Conservation (phyloP, 2,113 vertebrate species). For the Oreochromis aureus region DNA sequence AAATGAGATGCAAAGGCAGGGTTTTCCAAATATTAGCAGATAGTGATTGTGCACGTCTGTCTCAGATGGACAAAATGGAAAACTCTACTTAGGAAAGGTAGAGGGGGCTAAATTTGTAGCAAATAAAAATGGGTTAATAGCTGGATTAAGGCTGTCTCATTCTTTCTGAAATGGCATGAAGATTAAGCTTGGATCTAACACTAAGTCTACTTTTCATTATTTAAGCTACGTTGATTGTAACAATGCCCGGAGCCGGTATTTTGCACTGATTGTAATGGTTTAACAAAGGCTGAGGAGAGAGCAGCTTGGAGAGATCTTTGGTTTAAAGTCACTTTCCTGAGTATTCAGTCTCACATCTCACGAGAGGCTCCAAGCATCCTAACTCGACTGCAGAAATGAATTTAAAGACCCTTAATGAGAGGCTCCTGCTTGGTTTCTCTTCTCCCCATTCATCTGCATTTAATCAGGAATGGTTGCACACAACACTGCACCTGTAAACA, state of each 20-base stretch:
- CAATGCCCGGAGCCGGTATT: background rate
- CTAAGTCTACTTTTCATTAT: background rate
- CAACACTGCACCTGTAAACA: background rate
- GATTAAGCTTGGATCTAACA: background rate
- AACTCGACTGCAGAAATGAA: background rate
- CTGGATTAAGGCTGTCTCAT: background rate
- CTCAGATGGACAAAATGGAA: background rate
- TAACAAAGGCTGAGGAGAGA: background rate
- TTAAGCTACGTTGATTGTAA: background rate
- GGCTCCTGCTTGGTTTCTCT: background rate
- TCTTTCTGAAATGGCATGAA: background rate
- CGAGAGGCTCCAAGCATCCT: background rate
- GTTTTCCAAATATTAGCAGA: background rate
- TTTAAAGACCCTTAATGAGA: background rate
- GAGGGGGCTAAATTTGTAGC: background rate
- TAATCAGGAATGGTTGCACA: background rate
- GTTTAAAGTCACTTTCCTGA: slow-evolving; percentile 23
- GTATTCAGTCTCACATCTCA: slow-evolving; percentile 21
- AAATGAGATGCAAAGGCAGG: background rate
- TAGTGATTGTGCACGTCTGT: background rate
- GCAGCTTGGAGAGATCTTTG: background rate
- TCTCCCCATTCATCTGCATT: background rate
- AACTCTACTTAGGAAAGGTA: background rate
- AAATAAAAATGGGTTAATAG: background rate
- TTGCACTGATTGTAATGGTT: background rate